Conservation (phyloP, 2,113 vertebrate species). For the Anoura caudifer region DNA sequence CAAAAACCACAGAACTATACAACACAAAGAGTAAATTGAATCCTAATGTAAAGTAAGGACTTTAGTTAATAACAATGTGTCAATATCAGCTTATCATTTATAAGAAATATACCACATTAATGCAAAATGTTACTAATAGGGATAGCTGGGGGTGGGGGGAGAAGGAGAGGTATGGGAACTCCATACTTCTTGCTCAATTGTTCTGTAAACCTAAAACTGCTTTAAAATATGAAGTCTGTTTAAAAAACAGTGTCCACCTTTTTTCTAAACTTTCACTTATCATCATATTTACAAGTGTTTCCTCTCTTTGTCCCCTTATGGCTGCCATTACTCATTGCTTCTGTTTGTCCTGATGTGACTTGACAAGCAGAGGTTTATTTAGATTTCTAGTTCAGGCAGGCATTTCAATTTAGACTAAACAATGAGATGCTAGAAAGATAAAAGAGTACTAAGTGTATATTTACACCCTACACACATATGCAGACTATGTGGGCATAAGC, state of each 20-base stretch:
- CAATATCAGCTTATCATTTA: background rate
- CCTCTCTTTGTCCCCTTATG: background rate
- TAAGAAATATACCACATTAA: background rate
- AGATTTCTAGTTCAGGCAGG: slow-evolving; percentile 17
- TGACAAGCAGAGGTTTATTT: background rate
- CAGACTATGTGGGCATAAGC: background rate
- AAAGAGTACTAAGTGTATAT: background rate
- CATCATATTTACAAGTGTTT: background rate
- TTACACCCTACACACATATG: background rate
- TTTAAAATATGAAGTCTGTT: background rate
- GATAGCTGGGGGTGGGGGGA: background rate
- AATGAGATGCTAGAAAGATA: background rate
- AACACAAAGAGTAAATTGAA: background rate
- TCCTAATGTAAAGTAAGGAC: background rate
- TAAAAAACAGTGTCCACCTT: background rate
- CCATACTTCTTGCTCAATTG: background rate
- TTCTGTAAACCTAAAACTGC: background rate
- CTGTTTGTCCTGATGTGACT: background rate
- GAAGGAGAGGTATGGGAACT: background rate
- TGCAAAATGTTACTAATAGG: background rate
- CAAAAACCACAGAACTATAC: background rate
- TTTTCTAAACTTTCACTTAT: background rate
- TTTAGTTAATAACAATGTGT: background rate
- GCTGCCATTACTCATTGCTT: background rate
- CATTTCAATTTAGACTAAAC: background rate